phyloP scores from a whole-genome alignment of 2,113 vertebrate species.

The Rousettus leschenaultii region DNA sequence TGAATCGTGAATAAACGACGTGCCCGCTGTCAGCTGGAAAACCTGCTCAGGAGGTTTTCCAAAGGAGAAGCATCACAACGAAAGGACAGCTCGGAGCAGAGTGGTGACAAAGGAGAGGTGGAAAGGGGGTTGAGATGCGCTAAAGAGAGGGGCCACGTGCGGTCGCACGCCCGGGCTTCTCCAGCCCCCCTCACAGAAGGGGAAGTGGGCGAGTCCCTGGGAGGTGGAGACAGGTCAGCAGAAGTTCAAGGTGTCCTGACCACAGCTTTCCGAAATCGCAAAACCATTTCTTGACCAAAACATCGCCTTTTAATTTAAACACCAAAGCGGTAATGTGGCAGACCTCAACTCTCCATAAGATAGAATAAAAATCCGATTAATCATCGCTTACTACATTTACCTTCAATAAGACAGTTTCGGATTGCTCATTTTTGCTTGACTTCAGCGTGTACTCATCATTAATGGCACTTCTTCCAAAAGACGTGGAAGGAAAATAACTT shows the following conservation, averaged over 20 bases:
- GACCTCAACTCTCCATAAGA: neutral
- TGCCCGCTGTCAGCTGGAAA: neutral
- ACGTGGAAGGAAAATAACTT: neutral
- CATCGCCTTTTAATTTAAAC: neutral
- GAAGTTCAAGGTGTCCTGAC: neutral
- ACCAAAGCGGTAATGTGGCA: neutral
- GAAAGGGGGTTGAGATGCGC: neutral
- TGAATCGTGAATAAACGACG: neutral
- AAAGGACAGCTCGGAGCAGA: neutral
- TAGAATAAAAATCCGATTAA: neutral
- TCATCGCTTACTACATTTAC: neutral
- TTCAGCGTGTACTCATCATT: neutral
- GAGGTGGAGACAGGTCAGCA: neutral
- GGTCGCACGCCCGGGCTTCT: no score
- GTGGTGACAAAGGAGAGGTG: neutral
- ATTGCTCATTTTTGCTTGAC: neutral
- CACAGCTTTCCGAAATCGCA: neutral
- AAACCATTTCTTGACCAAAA: neutral
- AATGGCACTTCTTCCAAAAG: neutral
- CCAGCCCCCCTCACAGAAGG: no score
- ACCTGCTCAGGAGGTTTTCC: neutral
- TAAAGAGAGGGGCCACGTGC: neutral
- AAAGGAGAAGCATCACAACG: neutral
- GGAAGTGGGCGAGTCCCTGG: no score
- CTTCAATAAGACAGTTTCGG: neutral